Evolutionary conservation across 1,140 invertebrate species (phyloP).

Genomic region (Caerostris extrusa): DNA sequence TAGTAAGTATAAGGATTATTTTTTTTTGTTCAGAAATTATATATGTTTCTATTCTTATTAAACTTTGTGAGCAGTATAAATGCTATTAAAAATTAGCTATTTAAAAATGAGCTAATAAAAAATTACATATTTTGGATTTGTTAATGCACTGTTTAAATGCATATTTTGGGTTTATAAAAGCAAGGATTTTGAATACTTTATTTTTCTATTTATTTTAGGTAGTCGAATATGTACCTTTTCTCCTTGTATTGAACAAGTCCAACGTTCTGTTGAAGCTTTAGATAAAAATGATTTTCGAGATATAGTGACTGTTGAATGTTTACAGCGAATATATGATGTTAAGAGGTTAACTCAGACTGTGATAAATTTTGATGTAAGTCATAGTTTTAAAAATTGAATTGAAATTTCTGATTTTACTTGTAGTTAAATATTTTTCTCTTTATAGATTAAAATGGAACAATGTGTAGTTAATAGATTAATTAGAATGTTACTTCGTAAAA

Average conservation of each 20-base stretch:
- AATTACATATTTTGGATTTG: no score
- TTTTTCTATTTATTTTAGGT: constrained; percentile 84
- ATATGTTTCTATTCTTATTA: no score
- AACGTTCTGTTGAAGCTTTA: constrained; percentile 90
- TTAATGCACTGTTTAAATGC: no score
- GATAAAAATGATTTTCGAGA: constrained; percentile 89
- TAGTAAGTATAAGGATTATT: no score
- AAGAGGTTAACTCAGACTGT: constrained; percentile 86
- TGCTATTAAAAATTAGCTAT: no score
- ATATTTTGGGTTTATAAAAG: no score
- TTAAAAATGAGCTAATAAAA: no score
- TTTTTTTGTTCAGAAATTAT: no score
- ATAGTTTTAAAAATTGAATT: not conserved
- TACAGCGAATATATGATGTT: constrained; percentile 91
- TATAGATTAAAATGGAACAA: not conserved
- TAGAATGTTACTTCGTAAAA: not conserved
- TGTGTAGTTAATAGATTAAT: not conserved
- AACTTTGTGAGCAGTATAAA: no score
- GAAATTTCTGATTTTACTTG: not conserved
- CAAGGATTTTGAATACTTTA: no score
- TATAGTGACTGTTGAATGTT: constrained; percentile 92
- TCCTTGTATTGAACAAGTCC: constrained; percentile 98
- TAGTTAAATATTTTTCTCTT: not conserved
- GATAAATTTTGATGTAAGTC: constrained; percentile 72
- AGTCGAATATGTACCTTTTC: constrained; percentile 98